A percentile compares a stretch with the other conserved stretches of the same genome.
Conservation (phyloP, 2,888 invertebrate species). For the Drosophila kambysellisi region DNA sequence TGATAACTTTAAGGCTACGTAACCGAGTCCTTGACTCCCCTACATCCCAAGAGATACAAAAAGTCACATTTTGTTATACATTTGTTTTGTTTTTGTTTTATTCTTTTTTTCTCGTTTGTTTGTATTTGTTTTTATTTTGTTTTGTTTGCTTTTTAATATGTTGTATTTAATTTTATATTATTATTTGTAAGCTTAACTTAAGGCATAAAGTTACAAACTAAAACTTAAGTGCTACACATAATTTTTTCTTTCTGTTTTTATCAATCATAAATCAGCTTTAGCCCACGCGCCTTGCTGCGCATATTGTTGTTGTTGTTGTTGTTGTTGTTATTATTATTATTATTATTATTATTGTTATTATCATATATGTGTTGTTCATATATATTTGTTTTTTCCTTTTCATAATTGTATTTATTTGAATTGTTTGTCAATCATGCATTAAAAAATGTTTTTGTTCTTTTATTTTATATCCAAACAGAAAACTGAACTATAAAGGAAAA, state of each 20-base stretch:
- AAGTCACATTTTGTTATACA: constrained; percentile 64
- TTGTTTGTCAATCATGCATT: constrained; percentile 40
- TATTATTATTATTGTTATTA: constrained; percentile 26
- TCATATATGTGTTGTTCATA: constrained; percentile 18
- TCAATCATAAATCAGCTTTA: constrained; percentile 65
- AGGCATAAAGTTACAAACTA: constrained; percentile 84
- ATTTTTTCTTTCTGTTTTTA: constrained; percentile 32
- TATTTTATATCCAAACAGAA: constrained; percentile 19
- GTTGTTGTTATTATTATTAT: constrained; percentile 25
- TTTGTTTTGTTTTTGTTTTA: constrained; percentile 61
- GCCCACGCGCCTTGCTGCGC: constrained; percentile 42
- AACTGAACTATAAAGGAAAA: constrained; percentile 15
- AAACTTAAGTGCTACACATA: constrained; percentile 74
- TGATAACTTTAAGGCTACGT: neutral
- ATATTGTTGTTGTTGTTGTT: constrained; percentile 38
- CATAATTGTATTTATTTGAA: constrained; percentile 40
- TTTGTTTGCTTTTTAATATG: constrained; percentile 72
- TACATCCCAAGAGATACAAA: neutral
- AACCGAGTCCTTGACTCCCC: neutral
- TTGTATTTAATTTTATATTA: constrained; percentile 74
- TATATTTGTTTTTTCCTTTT: neutral
- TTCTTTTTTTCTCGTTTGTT: constrained; percentile 54
- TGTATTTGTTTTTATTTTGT: constrained; percentile 56
- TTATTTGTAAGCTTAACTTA: constrained; percentile 83
- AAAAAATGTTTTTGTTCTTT: constrained; percentile 20